Percentiles rank a stretch among this genome's conserved stretches.
These are phyloP conservation scores for Latrodectus geometricus DNA, from an alignment of 1,140 invertebrate genomes.

Conservation along the genomic window DNA sequence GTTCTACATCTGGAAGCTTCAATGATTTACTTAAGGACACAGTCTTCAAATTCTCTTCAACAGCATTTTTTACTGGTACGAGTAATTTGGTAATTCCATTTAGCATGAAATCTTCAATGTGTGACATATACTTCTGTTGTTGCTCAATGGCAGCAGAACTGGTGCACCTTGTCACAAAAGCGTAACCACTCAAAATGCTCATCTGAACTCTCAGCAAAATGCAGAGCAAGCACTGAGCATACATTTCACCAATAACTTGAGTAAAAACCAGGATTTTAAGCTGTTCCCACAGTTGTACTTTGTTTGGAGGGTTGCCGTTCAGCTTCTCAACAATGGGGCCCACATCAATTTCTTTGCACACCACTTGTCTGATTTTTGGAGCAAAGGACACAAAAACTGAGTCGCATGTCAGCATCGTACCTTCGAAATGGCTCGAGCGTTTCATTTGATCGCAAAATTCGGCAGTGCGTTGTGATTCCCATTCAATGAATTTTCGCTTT, in stretches of 20 bases:
- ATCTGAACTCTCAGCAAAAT: constrained; percentile 85
- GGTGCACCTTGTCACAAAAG: constrained; percentile 75
- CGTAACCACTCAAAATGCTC: constrained; percentile 87
- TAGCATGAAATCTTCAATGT: constrained; percentile 80
- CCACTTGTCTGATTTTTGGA: constrained; percentile 77
- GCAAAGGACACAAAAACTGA: constrained; percentile 83
- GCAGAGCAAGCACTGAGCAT: constrained; percentile 83
- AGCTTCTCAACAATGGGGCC: constrained; percentile 80
- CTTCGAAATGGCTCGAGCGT: constrained; percentile 88
- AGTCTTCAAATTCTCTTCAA: constrained; percentile 75
- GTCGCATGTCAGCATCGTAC: constrained; percentile 87
- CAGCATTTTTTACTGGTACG: constrained; percentile 76
- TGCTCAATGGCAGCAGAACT: constrained; percentile 69
- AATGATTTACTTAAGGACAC: constrained; percentile 82
- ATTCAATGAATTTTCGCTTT: constrained; percentile 81
- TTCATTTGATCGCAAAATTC: constrained; percentile 83
- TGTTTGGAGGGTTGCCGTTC: constrained; percentile 76
- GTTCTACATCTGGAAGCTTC: constrained; percentile 77
- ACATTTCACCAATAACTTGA: constrained; percentile 77
- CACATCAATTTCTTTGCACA: constrained; percentile 78
- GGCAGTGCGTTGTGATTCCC: constrained; percentile 83
- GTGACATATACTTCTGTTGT: constrained; percentile 80
- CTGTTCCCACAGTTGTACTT: constrained; percentile 85
- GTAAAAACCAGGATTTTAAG: constrained; percentile 78
- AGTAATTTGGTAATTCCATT: constrained; percentile 78